Evolutionary conservation across 1,140 invertebrate species (phyloP).

Genomic region (Magallana angulata): DNA sequence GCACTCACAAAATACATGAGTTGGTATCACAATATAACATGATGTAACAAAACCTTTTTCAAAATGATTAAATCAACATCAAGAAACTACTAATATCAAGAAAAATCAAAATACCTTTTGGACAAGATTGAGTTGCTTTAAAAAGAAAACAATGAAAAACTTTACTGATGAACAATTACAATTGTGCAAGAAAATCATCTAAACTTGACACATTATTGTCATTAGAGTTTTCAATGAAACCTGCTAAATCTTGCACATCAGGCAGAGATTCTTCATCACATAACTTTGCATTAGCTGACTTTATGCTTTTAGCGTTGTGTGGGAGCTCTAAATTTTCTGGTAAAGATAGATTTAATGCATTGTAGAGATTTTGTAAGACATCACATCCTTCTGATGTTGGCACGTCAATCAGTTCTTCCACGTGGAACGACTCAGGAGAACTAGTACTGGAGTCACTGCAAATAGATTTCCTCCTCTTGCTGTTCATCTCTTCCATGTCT

Average conservation of each 20-base stretch:
- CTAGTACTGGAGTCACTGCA: not conserved
- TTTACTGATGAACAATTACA: not conserved
- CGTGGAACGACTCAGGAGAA: not conserved
- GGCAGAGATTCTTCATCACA: slow-evolving; percentile 13
- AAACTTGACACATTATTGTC: slow-evolving; percentile 28
- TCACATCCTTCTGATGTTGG: slow-evolving; percentile 44
- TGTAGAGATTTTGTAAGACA: slow-evolving; percentile 52
- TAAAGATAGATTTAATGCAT: slow-evolving; percentile 48
- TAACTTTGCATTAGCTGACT: slow-evolving; percentile 2
- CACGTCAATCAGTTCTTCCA: not conserved
- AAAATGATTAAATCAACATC: no score
- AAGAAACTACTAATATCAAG: no score
- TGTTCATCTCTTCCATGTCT: not conserved
- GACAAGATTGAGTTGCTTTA: no score
- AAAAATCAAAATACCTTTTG: no score
- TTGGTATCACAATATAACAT: no score
- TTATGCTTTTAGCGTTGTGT: not conserved
- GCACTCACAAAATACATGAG: no score
- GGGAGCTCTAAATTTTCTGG: not conserved
- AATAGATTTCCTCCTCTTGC: slow-evolving; percentile 9
- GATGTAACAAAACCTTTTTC: no score
- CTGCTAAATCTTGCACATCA: slow-evolving; percentile 37
- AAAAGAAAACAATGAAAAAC: no score
- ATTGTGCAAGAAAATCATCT: slow-evolving; percentile 55
- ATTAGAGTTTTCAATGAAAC: slow-evolving; percentile 26